Percentiles rank a stretch among this genome's conserved stretches.
These are phyloP conservation scores for Cylas formicarius DNA, from an alignment of 1,140 invertebrate genomes.

Conservation along the genomic window DNA sequence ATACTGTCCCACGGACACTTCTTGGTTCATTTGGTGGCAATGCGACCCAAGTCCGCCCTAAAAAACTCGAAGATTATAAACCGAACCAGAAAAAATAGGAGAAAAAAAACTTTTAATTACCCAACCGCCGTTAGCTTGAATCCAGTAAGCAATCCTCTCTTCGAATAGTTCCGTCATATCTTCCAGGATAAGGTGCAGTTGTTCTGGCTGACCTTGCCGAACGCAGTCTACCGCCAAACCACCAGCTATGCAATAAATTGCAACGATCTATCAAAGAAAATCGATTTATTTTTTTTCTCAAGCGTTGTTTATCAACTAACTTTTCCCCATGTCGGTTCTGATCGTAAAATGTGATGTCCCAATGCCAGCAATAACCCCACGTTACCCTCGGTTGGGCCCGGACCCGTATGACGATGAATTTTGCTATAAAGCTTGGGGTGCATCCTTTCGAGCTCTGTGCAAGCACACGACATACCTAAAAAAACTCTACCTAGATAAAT, in stretches of 20 bases:
- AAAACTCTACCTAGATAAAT: neutral
- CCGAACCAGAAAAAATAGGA: neutral
- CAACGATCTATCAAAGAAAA: conserved; percentile 44
- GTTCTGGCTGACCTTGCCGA: conserved; percentile 56
- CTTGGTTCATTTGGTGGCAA: conserved; percentile 22
- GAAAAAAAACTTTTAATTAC: conserved; percentile 39
- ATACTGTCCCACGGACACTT: conserved; percentile 26
- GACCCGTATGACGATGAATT: conserved; percentile 50
- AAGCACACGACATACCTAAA: conserved; percentile 47
- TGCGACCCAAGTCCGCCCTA: conserved; percentile 23
- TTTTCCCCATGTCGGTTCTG: conserved; percentile 60
- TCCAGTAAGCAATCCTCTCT: conserved; percentile 59
- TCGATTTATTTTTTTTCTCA: neutral
- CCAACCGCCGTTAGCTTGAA: conserved; percentile 66
- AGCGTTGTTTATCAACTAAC: neutral
- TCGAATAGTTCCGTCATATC: conserved; percentile 56
- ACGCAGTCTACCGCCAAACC: conserved; percentile 65
- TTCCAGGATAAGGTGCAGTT: conserved; percentile 53
- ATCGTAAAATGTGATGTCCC: conserved; percentile 46
- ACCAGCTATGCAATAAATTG: conserved; percentile 59
- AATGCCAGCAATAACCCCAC: conserved; percentile 51
- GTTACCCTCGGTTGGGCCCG: conserved; percentile 43
- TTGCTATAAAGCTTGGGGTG: conserved; percentile 56
- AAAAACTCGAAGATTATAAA: conserved; percentile 14
- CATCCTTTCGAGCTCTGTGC: conserved; percentile 58